Conservation (phyloP, 2,797 vertebrate genomes). For the Sitta carolinensis region DNA sequence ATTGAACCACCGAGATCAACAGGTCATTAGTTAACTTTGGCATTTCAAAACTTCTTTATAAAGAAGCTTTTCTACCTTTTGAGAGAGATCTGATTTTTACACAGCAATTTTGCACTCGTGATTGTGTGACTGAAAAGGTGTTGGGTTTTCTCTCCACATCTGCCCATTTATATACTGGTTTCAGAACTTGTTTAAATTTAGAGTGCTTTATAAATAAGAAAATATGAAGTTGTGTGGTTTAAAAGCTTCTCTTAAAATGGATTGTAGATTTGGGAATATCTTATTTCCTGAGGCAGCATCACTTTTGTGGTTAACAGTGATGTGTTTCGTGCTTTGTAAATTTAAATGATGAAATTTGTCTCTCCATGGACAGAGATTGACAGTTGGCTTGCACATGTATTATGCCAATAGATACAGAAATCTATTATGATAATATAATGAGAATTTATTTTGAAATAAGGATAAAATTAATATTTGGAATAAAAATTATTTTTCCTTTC, state of each 20-base stretch:
- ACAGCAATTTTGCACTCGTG: neutral
- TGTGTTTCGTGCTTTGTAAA: neutral
- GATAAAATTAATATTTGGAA: neutral
- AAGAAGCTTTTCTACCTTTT: neutral
- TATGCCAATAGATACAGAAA: neutral
- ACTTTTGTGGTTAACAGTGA: neutral
- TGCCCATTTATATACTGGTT: neutral
- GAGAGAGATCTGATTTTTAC: neutral
- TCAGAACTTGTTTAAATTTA: neutral
- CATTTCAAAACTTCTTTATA: neutral
- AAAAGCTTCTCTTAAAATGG: neutral
- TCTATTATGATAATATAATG: neutral
- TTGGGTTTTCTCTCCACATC: neutral
- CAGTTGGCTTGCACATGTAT: neutral
- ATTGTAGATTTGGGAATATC: neutral
- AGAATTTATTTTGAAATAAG: neutral
- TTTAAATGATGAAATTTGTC: neutral
- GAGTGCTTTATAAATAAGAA: neutral
- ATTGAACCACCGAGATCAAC: neutral
- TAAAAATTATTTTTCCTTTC: neutral
- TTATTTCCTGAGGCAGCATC: neutral
- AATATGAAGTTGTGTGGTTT: neutral
- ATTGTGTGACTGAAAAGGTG: neutral
- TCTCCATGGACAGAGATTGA: neutral
- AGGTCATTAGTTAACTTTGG: neutral